Base-by-base conservation (phyloP, 2,797 vertebrate species). In the Alfaro cultratus region DNA sequence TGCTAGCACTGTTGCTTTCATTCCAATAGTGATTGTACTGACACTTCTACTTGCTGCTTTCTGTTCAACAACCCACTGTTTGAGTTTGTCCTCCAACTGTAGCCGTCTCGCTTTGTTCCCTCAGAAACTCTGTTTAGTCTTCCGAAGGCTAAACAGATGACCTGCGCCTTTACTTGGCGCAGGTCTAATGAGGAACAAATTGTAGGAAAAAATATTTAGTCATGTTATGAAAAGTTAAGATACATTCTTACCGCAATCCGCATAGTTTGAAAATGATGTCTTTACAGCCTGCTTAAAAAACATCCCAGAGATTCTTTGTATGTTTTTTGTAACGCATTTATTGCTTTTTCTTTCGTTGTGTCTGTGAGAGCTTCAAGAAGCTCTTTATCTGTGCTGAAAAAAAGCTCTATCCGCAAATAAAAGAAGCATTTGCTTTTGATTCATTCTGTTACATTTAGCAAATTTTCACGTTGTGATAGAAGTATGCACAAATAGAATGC, bases 401-500 rank as follows among this genome's bases (percentile, higher is more conserved):
- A 34, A 51, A 62, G 75, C 70, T 77, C 29, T 6, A 53, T 0
- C 10, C 26, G 67, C n/a, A 51, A 53, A 84, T 60, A 51, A 72
- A 82, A 67, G 0, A 73, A 75, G 72, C 11, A 43, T 78, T 12
- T 62, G 5, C 29, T 76, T 46, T 34, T 64, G 73, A 85, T 83
- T 79, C 21, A 80, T 76, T 89, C 79, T 34, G 76, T 76, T 57
- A 11, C 57, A 77, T 75, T 68, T 81, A 79, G 36, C 41, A 45
- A 7, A 71, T 89, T 85, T 88, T 73, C 83, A 79, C 68, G 47
- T 64, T 21, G 75, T 16, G 62, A 88, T 77, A 67, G 47, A 39
- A 73, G n/a, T 80, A 71, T n/a, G 51, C 39, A 41, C 74, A 74
- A 41, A 18, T 23, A 75, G 39, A 80, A 71, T 11, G 21, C 21